phyloP scores from a whole-genome alignment of 2,888 invertebrate species.

The Augiades crinisus region DNA sequence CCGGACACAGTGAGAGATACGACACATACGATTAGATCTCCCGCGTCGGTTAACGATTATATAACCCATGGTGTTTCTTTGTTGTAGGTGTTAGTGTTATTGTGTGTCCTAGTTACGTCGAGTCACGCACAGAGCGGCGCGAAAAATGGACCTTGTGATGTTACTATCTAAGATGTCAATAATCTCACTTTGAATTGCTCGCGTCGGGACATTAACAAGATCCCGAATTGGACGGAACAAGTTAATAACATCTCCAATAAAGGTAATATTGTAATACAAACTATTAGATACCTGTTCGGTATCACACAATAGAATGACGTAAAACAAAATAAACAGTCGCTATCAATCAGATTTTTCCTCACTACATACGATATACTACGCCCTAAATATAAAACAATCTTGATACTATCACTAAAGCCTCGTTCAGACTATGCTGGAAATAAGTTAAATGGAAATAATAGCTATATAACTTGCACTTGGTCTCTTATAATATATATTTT shows the following conservation, averaged over 20 bases:
- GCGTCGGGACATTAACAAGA: constrained; percentile 52
- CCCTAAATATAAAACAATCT: constrained; percentile 3
- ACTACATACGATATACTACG: constrained; percentile 2
- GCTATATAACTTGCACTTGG: too few species aligned
- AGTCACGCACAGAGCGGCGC: constrained; percentile 46
- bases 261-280: constrained; percentile 50
- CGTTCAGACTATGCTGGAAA: too few species aligned
- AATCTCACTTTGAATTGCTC: constrained; percentile 69
- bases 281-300: not conserved
- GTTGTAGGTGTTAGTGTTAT: constrained; percentile 74
- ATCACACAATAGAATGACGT: constrained; percentile 20
- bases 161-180: constrained; percentile 54
- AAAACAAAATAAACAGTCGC: constrained; percentile 15
- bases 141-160: constrained; percentile 54
- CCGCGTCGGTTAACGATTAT: constrained; percentile 38
- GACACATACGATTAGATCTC: constrained; percentile 34
- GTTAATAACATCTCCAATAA: constrained; percentile 51
- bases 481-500: too few species aligned
- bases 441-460: too few species aligned
- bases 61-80: constrained; percentile 63
- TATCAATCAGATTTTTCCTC: constrained; percentile 9
- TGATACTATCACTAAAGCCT: too few species aligned
- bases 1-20: constrained; percentile 37
- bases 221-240: constrained; percentile 63
- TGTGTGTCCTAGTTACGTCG: constrained; percentile 61